phyloP scores from a whole-genome alignment of 2,888 invertebrate species.

The Erebia palarica region DNA sequence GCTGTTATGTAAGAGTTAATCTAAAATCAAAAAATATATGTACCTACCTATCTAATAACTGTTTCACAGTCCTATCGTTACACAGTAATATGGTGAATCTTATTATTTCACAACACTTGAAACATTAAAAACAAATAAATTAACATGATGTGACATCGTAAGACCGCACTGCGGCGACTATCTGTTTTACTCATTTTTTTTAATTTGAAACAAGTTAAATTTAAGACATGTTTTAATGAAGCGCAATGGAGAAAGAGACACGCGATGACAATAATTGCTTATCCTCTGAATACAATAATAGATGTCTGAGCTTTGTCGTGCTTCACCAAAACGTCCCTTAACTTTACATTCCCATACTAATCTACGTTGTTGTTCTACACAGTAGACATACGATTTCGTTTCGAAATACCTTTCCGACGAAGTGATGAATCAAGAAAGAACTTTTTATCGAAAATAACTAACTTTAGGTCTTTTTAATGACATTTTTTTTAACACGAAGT shows the following conservation, averaged over 20 bases:
- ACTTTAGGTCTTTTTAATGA: conserved; percentile 45
- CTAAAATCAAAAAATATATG: conserved; percentile 70
- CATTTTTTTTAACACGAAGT: conserved; percentile 45
- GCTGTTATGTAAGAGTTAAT: conserved; percentile 71
- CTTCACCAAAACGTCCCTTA: conserved; percentile 43
- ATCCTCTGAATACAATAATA: background rate
- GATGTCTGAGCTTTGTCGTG: conserved; percentile 25
- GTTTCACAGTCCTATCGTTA: conserved; percentile 70
- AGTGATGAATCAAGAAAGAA: conserved; percentile 37
- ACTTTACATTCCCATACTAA: conserved; percentile 64
- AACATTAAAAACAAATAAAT: conserved; percentile 53
- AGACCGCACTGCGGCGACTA: conserved; percentile 28
- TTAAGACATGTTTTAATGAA: conserved; percentile 17
- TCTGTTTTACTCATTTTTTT: conserved; percentile 30
- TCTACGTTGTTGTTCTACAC: conserved; percentile 78
- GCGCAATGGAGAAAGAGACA: background rate
- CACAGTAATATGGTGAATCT: conserved; percentile 58
- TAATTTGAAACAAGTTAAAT: conserved; percentile 29
- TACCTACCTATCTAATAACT: conserved; percentile 74
- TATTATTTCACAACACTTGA: conserved; percentile 66
- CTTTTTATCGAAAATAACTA: conserved; percentile 38
- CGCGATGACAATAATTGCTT: background rate
- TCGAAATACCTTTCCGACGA: conserved; percentile 70
- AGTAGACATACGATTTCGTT: conserved; percentile 81
- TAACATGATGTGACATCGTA: conserved; percentile 35